Percentiles rank a stretch among this genome's conserved stretches.
phyloP scores from a whole-genome alignment of 2,113 vertebrate genomes.

The Microcebus lehilahytsara region DNA sequence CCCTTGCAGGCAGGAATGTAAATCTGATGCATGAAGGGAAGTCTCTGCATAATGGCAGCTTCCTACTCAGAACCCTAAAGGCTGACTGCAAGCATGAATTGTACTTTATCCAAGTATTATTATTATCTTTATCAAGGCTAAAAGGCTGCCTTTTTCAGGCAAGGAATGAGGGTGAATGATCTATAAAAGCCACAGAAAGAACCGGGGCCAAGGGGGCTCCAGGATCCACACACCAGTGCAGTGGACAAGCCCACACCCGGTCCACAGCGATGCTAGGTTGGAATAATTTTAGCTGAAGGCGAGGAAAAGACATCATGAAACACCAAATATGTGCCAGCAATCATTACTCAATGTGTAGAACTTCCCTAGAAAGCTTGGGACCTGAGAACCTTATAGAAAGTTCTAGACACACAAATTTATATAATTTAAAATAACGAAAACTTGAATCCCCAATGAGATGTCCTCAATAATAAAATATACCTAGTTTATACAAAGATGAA shows the following conservation, averaged over 20 bases:
- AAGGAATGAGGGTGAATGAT: background rate
- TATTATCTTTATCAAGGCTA: background rate
- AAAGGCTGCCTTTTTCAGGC: background rate
- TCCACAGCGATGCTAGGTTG: background rate
- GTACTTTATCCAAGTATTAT: background rate
- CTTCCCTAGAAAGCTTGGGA: background rate
- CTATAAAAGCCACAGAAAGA: background rate
- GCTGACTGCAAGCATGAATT: background rate
- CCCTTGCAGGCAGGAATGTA: background rate
- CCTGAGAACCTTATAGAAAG: background rate
- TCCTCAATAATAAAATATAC: background rate
- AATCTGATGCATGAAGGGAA: background rate
- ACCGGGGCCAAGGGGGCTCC: background rate
- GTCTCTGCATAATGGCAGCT: background rate
- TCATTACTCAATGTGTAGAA: background rate
- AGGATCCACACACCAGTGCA: background rate
- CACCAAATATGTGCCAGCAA: background rate
- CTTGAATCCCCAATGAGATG: background rate
- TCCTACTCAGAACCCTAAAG: background rate
- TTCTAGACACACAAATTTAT: background rate
- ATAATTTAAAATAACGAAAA: background rate
- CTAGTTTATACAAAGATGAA: background rate
- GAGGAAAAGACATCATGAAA: background rate
- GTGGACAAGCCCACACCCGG: background rate
- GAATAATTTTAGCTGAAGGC: too few relatives aligned